A percentile compares a stretch with the other conserved stretches of the same genome.
Evolutionary conservation across 2,113 vertebrate species (phyloP).

Genomic region (Odontophorus gujanensis): DNA sequence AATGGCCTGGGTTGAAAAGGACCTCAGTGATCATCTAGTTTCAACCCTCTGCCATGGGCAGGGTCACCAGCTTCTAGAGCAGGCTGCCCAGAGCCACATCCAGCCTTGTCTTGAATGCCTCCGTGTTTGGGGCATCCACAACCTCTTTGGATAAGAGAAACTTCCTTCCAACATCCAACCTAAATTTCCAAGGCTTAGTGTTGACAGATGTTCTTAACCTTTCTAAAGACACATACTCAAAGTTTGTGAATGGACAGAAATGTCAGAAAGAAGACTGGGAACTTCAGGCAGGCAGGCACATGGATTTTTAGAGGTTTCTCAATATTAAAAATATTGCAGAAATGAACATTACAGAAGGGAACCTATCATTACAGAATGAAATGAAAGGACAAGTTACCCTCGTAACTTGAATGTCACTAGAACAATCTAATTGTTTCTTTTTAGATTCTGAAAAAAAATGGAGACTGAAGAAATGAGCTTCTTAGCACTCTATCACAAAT

Average conservation of each 20-base stretch:
- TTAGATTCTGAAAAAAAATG: not conserved
- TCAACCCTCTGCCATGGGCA: too few species aligned
- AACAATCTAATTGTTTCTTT: not conserved
- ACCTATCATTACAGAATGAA: not conserved
- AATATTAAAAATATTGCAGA: too few species aligned
- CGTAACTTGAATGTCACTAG: not conserved
- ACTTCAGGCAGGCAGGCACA: not conserved
- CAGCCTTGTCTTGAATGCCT: too few species aligned
- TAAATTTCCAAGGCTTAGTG: not conserved
- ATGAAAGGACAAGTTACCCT: not conserved
- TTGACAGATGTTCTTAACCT: not conserved
- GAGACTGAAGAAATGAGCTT: not conserved
- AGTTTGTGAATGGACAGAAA: not conserved
- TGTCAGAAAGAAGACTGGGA: not conserved
- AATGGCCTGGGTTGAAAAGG: too few species aligned
- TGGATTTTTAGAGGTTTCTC: not conserved
- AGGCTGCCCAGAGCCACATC: too few species aligned
- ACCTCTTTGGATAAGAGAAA: too few species aligned
- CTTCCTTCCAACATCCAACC: too few species aligned
- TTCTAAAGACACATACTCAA: not conserved
- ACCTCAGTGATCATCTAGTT: too few species aligned
- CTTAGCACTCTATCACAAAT: not conserved
- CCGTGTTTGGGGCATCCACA: too few species aligned
- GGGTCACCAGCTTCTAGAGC: too few species aligned
- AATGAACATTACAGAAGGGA: too few species aligned